Evolutionary conservation across 2,113 vertebrate genomes (phyloP), one percentile per base, ranked within the genome.

Genomic region (Paraplagusia blochii): DNA sequence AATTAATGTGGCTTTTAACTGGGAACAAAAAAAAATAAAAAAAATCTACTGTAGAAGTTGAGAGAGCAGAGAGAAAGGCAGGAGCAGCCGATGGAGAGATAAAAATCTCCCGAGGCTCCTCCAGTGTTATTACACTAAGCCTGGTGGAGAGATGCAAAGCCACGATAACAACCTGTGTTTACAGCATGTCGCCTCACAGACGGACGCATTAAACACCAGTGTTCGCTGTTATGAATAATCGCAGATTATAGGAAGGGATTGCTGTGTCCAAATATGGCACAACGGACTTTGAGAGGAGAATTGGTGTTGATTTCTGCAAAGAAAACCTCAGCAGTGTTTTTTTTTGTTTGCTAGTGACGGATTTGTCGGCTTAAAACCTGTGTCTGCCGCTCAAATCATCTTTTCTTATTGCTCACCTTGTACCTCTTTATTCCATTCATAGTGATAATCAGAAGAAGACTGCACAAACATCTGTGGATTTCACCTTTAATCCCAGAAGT

Each of bases 111-210:
- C 0, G 47, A 80, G 69, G 22, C 22, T 29, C 22, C 55, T n/a
- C 17, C 53, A 14, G 17, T 71, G 82, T 80, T 60, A 49, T 61
- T 69, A 69, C 58, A 70, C 68, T 52, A 49, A 68, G 59, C 54
- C 61, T 9, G 47, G 39, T 40, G 38, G 38, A 57, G 58, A 80
- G 82, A 82, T 82, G 56, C 12, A 8, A 33, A 44, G 16, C 54
- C 39, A 15, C 11, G 82, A 87, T 88, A 83, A 66, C 42, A 50
- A 57, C 58, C 47, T 58, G 54, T 79, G 69, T 79, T 79, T 73
- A 72, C 59, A 54, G 55, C 38, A 17, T 1, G 29, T 53, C 18
- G 2, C 29, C 2, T 53, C 53, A 7, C 0, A 19, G 49, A 59
- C 0, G 29, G 49, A 59, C 34, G 3, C 50, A 22, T 55, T 33